phyloP scores from a whole-genome alignment of 1,140 invertebrate species.

The Procambarus virginalis region DNA sequence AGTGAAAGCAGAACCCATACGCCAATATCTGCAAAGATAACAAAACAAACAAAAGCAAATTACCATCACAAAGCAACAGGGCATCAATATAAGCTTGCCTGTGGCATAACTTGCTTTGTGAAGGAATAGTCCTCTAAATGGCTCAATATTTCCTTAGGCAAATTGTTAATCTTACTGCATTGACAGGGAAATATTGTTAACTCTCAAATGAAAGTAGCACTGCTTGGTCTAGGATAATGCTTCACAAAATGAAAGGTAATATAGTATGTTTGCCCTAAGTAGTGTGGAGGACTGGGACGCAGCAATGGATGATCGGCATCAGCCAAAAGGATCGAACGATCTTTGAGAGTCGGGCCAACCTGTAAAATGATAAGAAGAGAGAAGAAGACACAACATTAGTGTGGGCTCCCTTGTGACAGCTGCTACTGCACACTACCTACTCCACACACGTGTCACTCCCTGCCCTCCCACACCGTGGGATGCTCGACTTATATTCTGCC shows the following conservation, averaged over 20 bases:
- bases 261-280: slow-evolving; percentile 57
- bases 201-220: slow-evolving; percentile 36
- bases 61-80: slow-evolving; percentile 67
- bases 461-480: background rate
- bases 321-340: slow-evolving; percentile 66
- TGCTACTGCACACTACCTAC: slow-evolving; percentile 41
- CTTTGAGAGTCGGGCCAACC: slow-evolving; percentile 64
- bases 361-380: slow-evolving; percentile 66
- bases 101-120: slow-evolving; percentile 60
- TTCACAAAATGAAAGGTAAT: slow-evolving; percentile 49
- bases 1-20: slow-evolving; percentile 49
- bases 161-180: slow-evolving; percentile 19
- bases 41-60: slow-evolving; percentile 67
- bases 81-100: slow-evolving; percentile 44
- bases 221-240: slow-evolving; percentile 34
- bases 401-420: slow-evolving; percentile 48
- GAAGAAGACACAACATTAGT: slow-evolving; percentile 67
- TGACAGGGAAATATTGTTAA: slow-evolving; percentile 27
- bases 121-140: slow-evolving; percentile 36
- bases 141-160: slow-evolving; percentile 8
- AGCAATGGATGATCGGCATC: slow-evolving; percentile 64
- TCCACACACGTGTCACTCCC: slow-evolving; percentile 12
- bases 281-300: slow-evolving; percentile 53
- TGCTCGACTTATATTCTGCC: background rate
- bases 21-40: slow-evolving; percentile 66